Evolutionary conservation across 2,113 vertebrate genomes (phyloP).

Genomic region (Cathartes aura): DNA sequence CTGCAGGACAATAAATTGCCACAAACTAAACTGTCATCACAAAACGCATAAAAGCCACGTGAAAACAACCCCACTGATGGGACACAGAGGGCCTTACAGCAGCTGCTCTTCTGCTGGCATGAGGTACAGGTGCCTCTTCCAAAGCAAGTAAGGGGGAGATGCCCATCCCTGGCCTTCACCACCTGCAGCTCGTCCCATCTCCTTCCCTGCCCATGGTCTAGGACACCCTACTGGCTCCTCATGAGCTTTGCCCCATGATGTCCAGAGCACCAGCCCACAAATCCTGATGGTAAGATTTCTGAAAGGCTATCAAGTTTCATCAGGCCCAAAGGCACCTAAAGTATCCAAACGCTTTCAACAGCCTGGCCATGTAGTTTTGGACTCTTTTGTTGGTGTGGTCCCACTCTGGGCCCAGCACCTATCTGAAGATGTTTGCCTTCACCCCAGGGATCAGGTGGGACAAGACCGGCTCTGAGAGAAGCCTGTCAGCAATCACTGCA

Average conservation of each 20-base stretch:
- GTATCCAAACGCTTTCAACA: neutral
- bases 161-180: neutral
- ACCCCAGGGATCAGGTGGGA: neutral
- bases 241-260: neutral
- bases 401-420: neutral
- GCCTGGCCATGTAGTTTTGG: neutral
- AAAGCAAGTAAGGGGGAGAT: neutral
- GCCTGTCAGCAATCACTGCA: neutral
- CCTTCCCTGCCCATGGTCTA: neutral
- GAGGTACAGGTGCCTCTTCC: neutral
- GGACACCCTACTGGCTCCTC: neutral
- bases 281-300: neutral
- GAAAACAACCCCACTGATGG: neutral
- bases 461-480: neutral
- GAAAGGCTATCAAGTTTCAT: neutral
- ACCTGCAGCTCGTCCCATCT: neutral
- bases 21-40: neutral
- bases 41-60: neutral
- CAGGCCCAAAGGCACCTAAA: neutral
- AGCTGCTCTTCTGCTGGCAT: neutral
- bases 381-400: too few relatives aligned
- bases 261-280: neutral
- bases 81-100: neutral
- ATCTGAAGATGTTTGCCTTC: neutral
- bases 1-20: conserved; percentile 41